Evolutionary conservation across 2,888 invertebrate species (phyloP).

Genomic region (Acanthacorydalis orientalis): DNA sequence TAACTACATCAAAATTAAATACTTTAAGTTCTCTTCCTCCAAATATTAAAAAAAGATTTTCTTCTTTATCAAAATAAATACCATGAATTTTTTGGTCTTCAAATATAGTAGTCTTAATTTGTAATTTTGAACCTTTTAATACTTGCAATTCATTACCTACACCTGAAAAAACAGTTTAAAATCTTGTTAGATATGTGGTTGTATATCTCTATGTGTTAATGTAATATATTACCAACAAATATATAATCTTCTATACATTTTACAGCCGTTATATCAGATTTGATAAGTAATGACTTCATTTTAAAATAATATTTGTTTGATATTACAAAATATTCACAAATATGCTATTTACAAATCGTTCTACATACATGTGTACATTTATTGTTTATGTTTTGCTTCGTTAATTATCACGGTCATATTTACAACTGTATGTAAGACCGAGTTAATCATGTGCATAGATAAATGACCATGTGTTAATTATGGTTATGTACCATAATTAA

Average conservation of each 20-base stretch:
- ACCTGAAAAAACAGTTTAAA: conserved; percentile 24
- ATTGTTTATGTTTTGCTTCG: no score
- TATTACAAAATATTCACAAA: no score
- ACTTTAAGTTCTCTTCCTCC: conserved; percentile 38
- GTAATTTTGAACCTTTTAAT: conserved; percentile 14
- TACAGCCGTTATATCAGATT: conserved; percentile 34
- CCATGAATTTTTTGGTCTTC: conserved; percentile 41
- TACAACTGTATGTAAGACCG: no score
- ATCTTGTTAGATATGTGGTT: no score
- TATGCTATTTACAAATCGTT: no score
- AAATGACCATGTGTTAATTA: no score
- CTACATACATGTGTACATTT: no score
- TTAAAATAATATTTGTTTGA: not conserved
- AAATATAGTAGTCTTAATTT: conserved; percentile 18
- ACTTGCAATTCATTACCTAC: conserved; percentile 23
- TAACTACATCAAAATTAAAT: conserved; percentile 9
- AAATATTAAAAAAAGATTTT: conserved; percentile 27
- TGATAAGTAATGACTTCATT: conserved; percentile 9
- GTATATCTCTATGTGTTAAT: no score
- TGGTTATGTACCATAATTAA: no score
- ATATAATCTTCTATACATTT: conserved; percentile 26
- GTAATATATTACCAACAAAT: conserved; percentile 28
- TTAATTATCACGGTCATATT: no score
- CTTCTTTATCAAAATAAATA: conserved; percentile 21
- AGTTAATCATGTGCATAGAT: no score